These are phyloP conservation scores for Anorthoa munda DNA, from an alignment of 2,888 invertebrate species.

Conservation along the genomic window DNA sequence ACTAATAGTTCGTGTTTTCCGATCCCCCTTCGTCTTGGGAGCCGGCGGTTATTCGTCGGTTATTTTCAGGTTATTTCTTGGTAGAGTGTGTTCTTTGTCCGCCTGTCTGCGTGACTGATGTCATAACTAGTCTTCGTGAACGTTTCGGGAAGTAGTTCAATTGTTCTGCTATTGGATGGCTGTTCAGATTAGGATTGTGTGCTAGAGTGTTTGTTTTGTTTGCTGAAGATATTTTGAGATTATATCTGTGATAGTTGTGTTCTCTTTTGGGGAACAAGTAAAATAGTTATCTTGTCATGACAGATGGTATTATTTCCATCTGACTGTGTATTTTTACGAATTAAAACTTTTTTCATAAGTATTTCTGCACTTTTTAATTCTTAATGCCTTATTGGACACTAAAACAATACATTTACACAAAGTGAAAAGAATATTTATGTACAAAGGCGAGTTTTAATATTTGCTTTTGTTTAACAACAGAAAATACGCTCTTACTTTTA, in stretches of 20 bases:
- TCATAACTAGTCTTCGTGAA: conserved; percentile 66
- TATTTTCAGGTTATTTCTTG: conserved; percentile 59
- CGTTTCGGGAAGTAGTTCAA: conserved; percentile 55
- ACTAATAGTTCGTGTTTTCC: conserved; percentile 75
- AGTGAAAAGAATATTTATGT: too few relatives aligned
- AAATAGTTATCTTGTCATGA: too few relatives aligned
- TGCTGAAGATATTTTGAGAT: neutral
- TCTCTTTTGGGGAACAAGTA: too few relatives aligned
- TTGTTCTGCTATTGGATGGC: conserved; percentile 32
- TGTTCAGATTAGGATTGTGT: conserved; percentile 20
- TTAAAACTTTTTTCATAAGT: too few relatives aligned
- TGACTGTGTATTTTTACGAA: too few relatives aligned
- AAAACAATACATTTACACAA: too few relatives aligned
- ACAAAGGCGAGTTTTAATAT: too few relatives aligned
- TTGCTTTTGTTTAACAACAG: too few relatives aligned
- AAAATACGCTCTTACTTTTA: too few relatives aligned
- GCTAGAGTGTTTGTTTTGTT: conserved; percentile 14
- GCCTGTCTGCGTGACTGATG: conserved; percentile 71
- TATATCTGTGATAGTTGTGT: neutral
- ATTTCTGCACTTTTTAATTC: too few relatives aligned
- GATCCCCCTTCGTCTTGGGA: conserved; percentile 59
- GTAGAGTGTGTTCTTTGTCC: conserved; percentile 69
- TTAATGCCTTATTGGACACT: too few relatives aligned
- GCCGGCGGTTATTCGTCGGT: conserved; percentile 55
- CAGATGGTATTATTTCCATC: too few relatives aligned